phyloP scores from a whole-genome alignment of 2,113 vertebrate species.

The Siniperca knerii region DNA sequence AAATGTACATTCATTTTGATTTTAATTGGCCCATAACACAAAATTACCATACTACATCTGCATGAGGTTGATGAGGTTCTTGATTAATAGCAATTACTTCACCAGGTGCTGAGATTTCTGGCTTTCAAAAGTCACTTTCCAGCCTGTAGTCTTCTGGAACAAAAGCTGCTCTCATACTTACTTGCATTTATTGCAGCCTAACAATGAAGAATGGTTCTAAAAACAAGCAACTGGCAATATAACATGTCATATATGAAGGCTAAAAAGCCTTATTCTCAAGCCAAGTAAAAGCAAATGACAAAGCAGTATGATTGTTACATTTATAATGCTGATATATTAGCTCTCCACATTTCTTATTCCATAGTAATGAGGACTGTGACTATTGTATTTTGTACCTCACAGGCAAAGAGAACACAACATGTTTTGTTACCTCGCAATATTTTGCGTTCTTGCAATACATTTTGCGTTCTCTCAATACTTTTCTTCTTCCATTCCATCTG shows the following conservation, averaged over 20 bases:
- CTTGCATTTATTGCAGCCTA: slow-evolving; percentile 10
- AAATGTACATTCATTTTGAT: slow-evolving; percentile 42
- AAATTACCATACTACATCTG: slow-evolving; percentile 48
- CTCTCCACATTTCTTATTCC: background rate
- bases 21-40: slow-evolving; percentile 58
- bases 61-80: slow-evolving; percentile 70
- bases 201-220: slow-evolving; percentile 28
- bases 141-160: slow-evolving; percentile 3
- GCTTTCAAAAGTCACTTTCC: slow-evolving; percentile 49
- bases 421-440: too few relatives aligned
- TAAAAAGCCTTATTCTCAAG: slow-evolving; percentile 34
- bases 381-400: background rate
- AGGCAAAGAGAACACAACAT: background rate
- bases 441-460: too few relatives aligned
- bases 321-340: slow-evolving; percentile 10
- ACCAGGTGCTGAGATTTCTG: slow-evolving; percentile 61
- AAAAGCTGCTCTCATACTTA: slow-evolving; percentile 38
- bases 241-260: background rate
- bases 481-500: too few relatives aligned
- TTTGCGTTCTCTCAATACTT: too few relatives aligned
- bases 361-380: background rate
- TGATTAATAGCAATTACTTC: slow-evolving; percentile 64
- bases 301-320: background rate
- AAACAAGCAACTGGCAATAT: slow-evolving; percentile 19
- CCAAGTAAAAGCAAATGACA: slow-evolving; percentile 23